phyloP scores from a whole-genome alignment of 2,113 vertebrate species.

The Gracilinanus agilis region DNA sequence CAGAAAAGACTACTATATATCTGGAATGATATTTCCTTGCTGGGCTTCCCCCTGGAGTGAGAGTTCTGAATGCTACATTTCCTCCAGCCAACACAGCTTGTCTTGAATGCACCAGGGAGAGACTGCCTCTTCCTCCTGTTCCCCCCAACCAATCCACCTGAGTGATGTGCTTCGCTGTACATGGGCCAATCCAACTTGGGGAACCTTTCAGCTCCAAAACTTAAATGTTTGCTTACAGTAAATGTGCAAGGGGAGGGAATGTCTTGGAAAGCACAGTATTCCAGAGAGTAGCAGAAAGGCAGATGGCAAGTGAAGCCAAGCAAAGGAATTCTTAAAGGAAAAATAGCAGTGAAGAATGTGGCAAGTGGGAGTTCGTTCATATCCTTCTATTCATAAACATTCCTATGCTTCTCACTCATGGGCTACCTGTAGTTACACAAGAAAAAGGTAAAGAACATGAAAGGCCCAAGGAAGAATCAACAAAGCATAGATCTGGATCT shows the following conservation, averaged over 20 bases:
- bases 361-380: background rate
- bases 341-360: background rate
- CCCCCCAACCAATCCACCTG: constrained; percentile 23
- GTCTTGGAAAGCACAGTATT: background rate
- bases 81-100: constrained; percentile 24
- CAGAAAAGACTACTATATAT: background rate
- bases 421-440: background rate
- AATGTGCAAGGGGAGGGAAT: background rate
- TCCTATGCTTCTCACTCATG: background rate
- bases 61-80: constrained; percentile 9
- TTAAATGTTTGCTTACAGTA: constrained; percentile 55
- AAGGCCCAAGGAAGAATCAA: background rate
- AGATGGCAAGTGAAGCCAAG: background rate
- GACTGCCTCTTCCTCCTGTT: no score
- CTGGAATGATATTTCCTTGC: constrained; percentile 43
- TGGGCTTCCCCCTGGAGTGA: constrained; percentile 29
- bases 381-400: background rate
- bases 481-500: background rate
- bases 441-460: background rate
- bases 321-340: background rate
- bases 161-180: constrained; percentile 12
- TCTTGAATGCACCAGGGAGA: background rate
- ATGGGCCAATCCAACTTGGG: constrained; percentile 22
- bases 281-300: background rate
- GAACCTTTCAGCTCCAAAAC: constrained; percentile 23